Base-by-base conservation (phyloP, 2,888 invertebrate species). In the Clitarchus hookeri region DNA sequence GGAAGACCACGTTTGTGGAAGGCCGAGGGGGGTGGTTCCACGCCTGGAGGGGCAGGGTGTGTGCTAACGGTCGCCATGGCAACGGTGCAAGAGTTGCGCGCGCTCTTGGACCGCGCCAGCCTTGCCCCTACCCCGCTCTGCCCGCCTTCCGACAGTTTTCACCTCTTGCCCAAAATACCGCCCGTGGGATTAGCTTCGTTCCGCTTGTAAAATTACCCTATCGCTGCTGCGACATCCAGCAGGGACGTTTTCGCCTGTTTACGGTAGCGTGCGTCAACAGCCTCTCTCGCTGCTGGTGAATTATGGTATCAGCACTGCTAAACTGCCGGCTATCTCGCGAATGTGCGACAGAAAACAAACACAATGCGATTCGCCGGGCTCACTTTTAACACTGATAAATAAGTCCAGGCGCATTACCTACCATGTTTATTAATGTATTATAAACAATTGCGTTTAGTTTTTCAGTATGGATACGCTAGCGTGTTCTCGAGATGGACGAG, bases 1-100 rank as follows among this genome's bases (percentile, higher is more conserved):
- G 88, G 87, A 86, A 87, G 36, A 1, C 36, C 36, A 36, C 36
- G 87, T 85, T 86, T 48, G 84, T 48, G 86, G n/a, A 36, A 36
- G 25, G 82, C 8, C 0, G 19, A 9, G 8, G 27, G 12, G 6
- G 87, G 87, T 65, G 83, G 44, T 27, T 23, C 26, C 27, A 83
- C n/a, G n/a, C 16, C 23, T 3, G 19, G 48, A 8, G 53, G 84
- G 26, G 27, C 25, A 27, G 48, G 84, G 87, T 87, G 88, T 16
- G 48, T 48, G 65, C 65, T 65, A 65, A 65, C 65, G 23, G 65
- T 65, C 23, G 65, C n/a, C 23, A 65, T 65, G 65, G 65, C 8
- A 65, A 65, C 65, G 27, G 79, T 23, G 82, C 25, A 82, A 82
- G 44, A 82, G 82, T 82, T 82, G 87, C 87, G 84, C 84, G 44